These are phyloP conservation scores for Hedya salicella DNA, from an alignment of 2,888 invertebrate genomes.

Conservation along the genomic window DNA sequence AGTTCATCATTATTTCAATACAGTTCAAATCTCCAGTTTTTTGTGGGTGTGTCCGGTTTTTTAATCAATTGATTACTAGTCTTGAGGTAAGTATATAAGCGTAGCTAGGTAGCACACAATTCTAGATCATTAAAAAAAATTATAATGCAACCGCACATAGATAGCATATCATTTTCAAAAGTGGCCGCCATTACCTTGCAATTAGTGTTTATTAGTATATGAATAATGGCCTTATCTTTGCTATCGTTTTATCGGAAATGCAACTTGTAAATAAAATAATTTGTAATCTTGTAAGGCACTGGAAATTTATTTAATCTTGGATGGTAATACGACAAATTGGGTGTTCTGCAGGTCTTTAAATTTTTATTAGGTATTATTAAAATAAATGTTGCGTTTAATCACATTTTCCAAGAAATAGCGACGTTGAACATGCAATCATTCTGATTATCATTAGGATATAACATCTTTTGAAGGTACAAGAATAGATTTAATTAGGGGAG, in stretches of 20 bases:
- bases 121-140: constrained; percentile 14
- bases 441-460: too few species aligned
- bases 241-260: constrained; percentile 20
- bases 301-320: constrained; percentile 25
- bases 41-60: too few species aligned
- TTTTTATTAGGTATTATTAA: too few species aligned
- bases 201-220: constrained; percentile 18
- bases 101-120: constrained; percentile 8
- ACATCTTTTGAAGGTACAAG: too few species aligned
- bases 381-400: too few species aligned
- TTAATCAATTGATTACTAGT: too few species aligned
- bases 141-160: constrained; percentile 34
- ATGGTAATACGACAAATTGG: background rate
- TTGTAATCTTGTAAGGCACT: constrained; percentile 13
- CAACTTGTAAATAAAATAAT: constrained; percentile 15
- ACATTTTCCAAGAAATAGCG: too few species aligned
- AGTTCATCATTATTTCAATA: too few species aligned
- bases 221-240: background rate
- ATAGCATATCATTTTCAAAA: constrained; percentile 35
- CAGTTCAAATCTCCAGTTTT: too few species aligned
- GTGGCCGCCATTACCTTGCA: background rate
- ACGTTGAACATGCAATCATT: too few species aligned
- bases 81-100: background rate
- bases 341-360: background rate
- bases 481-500: too few species aligned